Evolutionary conservation across 2,888 invertebrate genomes (phyloP), one percentile per base, ranked within the genome.

Genomic region (Chelonus formosanus): DNA sequence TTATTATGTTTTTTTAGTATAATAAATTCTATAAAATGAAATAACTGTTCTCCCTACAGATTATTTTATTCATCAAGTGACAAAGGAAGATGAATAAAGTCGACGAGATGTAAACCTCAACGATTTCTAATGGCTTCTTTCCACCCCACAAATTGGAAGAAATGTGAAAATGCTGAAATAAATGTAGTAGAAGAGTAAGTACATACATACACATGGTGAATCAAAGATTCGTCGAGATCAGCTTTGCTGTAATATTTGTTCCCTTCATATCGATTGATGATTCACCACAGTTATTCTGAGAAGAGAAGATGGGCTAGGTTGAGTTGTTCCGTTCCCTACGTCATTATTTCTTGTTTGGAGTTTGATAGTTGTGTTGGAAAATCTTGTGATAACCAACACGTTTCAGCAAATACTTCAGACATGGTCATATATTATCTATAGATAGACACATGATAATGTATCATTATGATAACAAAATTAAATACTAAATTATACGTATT

Each of bases 1-100:
- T 20, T 20, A 20, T 20, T 20, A 20, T 20, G 1, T 20, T 20
- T 20, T 20, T 20, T 20, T 20, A 20, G 20, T 20, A 20, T 20
- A 2, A 20, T 20, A 20, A 20, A 40, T 40, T 40, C 40, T 4
- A 6, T 40, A 40, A 40, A 40, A 40, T 40, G 6, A 40, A 6
- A 3, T 6, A 40, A 2, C 6, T 40, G 6, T 40, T 40, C 53
- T 47, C 64, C 53, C 35, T 7, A 3, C n/a, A 8, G 34, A 50
- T 58, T 65, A 47, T 65, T 59, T 53, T 59, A 65, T 65, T 65
- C 54, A 59, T 65, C 53, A 44, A 53, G 58, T 65, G 10, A 58
- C 43, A 64, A 57, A 58, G 55, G 52, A 32, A 43, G 3, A 32
- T 32, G 7, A 40, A 44, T 32, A 20, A 50, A 48, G 55, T 34